A percentile compares a stretch with the other conserved stretches of the same genome.
These are phyloP conservation scores for Selenia dentaria DNA, from an alignment of 2,888 invertebrate genomes.

Conservation along the genomic window DNA sequence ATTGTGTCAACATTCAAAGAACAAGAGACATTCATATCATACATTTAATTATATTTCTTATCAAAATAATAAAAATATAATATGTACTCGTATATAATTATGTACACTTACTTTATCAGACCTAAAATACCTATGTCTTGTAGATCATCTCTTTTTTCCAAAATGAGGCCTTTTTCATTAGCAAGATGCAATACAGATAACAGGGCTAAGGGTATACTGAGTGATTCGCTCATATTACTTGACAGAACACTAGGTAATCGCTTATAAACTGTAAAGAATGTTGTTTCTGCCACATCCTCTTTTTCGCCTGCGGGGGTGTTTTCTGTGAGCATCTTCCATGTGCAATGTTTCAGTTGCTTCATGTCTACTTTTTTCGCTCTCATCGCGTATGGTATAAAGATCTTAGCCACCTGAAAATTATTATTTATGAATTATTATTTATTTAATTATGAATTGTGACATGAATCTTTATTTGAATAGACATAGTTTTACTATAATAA, in stretches of 20 bases:
- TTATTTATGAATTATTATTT: no score
- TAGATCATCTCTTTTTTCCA: constrained; percentile 77
- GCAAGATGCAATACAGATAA: constrained; percentile 93
- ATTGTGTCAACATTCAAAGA: no score
- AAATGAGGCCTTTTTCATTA: constrained; percentile 89
- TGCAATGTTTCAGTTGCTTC: constrained; percentile 90
- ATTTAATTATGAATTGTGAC: no score
- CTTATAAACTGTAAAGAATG: constrained; percentile 84
- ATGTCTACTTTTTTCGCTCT: constrained; percentile 95
- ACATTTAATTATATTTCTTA: constrained; percentile 28
- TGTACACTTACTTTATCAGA: constrained; percentile 53
- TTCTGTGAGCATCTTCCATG: constrained; percentile 87
- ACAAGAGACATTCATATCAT: no score
- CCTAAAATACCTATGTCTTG: constrained; percentile 81
- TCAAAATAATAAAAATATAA: background rate
- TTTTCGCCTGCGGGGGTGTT: constrained; percentile 53
- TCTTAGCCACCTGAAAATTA: constrained; percentile 85
- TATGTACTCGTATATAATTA: background rate
- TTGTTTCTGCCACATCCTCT: constrained; percentile 69
- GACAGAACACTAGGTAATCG: constrained; percentile 84
- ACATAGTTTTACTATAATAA: no score
- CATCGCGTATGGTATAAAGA: constrained; percentile 91
- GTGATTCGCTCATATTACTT: constrained; percentile 87
- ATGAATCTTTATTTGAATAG: no score
- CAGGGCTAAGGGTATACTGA: constrained; percentile 92